Conservation (phyloP, 2,888 invertebrate species). For the Melipona bicolor region DNA sequence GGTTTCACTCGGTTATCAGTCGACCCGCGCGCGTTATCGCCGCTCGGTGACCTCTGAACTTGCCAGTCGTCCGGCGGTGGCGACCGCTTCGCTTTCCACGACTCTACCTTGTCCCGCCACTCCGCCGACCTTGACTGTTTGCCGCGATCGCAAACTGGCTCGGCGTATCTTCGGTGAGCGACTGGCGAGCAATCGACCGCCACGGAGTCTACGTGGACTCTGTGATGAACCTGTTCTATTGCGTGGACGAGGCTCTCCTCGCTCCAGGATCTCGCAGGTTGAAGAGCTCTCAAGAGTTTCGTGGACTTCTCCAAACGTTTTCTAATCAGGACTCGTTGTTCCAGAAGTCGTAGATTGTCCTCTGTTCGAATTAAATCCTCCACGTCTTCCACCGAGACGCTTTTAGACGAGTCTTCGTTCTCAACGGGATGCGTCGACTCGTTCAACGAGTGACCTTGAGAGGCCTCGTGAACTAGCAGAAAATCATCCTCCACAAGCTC, state of each 20-base stretch:
- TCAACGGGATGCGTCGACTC: background rate
- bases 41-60: constrained; percentile 61
- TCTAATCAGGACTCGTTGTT: constrained; percentile 62
- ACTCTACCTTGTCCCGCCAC: constrained; percentile 26
- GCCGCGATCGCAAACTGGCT: background rate
- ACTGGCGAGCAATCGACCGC: constrained; percentile 35
- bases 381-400: constrained; percentile 77
- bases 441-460: background rate
- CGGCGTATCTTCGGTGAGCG: constrained; percentile 1
- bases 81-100: constrained; percentile 72
- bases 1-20: constrained; percentile 52
- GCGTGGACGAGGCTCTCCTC: constrained; percentile 32
- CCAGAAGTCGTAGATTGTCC: constrained; percentile 70
- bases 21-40: constrained; percentile 64
- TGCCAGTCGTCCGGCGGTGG: constrained; percentile 70
- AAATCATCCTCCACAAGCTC: constrained; percentile 26
- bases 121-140: constrained; percentile 25
- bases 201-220: background rate
- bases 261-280: constrained; percentile 38
- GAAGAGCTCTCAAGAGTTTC: background rate
- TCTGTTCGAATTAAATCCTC: constrained; percentile 78
- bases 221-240: background rate
- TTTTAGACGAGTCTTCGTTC: constrained; percentile 64
- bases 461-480: constrained; percentile 11
- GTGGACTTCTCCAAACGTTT: constrained; percentile 37